These are phyloP conservation scores for Rana temporaria DNA, from an alignment of 2,113 vertebrate species.

Conservation along the genomic window DNA sequence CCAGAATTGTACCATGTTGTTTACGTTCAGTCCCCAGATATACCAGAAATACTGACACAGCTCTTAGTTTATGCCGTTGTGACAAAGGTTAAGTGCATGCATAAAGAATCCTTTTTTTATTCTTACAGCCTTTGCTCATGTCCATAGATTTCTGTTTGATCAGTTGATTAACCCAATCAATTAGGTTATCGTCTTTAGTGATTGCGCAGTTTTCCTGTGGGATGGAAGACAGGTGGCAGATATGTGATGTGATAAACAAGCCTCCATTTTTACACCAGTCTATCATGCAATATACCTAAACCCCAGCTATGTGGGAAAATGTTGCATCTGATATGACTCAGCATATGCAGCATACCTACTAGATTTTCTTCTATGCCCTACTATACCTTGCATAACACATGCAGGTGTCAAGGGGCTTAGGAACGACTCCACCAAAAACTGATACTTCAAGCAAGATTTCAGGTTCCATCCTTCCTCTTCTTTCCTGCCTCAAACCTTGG, in stretches of 20 bases:
- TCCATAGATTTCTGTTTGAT: constrained; percentile 47
- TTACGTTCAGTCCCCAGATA: constrained; percentile 80
- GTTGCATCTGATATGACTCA: no score
- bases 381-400: no score
- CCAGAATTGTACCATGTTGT: constrained; percentile 79
- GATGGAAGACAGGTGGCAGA: constrained; percentile 35
- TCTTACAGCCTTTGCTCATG: background rate
- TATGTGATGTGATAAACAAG: constrained; percentile 47
- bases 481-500: no score
- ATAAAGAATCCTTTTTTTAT: constrained; percentile 48
- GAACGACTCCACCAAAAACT: no score
- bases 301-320: no score
- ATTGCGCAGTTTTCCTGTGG: constrained; percentile 16
- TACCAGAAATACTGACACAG: constrained; percentile 79
- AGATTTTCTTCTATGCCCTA: no score
- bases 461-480: no score
- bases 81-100: constrained; percentile 64
- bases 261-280: constrained; percentile 3
- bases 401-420: no score
- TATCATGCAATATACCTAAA: background rate
- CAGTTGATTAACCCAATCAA: constrained; percentile 53
- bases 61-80: constrained; percentile 68
- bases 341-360: no score
- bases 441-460: no score
- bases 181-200: constrained; percentile 34